These are phyloP conservation scores for Synanthedon vespiformis DNA, from an alignment of 2,888 invertebrate genomes.

Conservation along the genomic window DNA sequence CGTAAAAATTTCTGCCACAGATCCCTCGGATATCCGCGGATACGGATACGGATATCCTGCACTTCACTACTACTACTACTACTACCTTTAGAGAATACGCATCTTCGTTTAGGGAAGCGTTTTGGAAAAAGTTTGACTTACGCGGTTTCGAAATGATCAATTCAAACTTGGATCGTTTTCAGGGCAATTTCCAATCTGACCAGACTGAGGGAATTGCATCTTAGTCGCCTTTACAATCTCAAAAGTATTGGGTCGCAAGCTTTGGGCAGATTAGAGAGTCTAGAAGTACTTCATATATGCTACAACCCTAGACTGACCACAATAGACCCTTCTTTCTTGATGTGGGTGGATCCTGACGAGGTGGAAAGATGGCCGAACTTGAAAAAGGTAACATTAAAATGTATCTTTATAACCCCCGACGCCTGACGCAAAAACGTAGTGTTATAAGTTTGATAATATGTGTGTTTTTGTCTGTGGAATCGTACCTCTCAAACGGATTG, in stretches of 20 bases:
- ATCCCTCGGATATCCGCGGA: too few relatives aligned
- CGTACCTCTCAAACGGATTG: too few relatives aligned
- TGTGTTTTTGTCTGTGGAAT: too few relatives aligned
- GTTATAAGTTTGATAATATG: too few relatives aligned
- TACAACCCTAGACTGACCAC: conserved; percentile 71
- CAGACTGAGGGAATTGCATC: conserved; percentile 69
- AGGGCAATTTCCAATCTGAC: conserved; percentile 70
- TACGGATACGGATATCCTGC: too few relatives aligned
- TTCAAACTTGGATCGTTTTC: conserved; percentile 10
- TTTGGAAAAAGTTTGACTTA: too few relatives aligned
- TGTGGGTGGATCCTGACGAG: conserved; percentile 39
- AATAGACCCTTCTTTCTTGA: conserved; percentile 72
- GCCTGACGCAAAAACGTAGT: too few relatives aligned
- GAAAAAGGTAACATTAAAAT: conserved; percentile 53
- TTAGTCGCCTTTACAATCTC: conserved; percentile 73
- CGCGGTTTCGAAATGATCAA: background rate
- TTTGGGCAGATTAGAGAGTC: conserved; percentile 31
- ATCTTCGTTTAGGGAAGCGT: too few relatives aligned
- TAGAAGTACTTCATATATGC: conserved; percentile 69
- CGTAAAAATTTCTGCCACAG: too few relatives aligned
- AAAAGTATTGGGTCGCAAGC: conserved; percentile 60
- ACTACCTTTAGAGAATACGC: too few relatives aligned
- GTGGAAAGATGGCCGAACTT: conserved; percentile 71
- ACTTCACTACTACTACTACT: too few relatives aligned
- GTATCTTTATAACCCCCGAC: too few relatives aligned